A percentile compares a stretch with the other conserved stretches of the same genome.
Conservation (phyloP, 1,140 invertebrate genomes). For the Aethina tumida region DNA sequence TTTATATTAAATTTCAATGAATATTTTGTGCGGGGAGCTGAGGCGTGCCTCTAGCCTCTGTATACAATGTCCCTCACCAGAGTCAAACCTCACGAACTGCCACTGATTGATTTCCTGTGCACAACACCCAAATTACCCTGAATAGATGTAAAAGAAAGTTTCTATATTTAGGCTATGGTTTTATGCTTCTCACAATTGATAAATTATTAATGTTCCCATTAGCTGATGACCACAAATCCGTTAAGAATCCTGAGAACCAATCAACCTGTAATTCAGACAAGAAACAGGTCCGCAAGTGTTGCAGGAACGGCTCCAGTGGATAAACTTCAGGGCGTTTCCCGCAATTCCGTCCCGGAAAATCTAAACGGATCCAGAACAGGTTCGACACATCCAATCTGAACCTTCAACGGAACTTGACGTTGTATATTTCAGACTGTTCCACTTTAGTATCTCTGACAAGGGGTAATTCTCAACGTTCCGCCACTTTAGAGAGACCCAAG, state of each 20-base stretch:
- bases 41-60: no score
- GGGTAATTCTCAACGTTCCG: no score
- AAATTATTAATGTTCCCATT: slow-evolving; percentile 12
- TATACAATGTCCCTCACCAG: no score
- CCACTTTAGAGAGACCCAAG: slow-evolving; percentile 20
- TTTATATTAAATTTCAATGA: no score
- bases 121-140: no score
- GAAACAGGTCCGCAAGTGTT: slow-evolving; percentile 28
- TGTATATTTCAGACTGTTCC: background rate
- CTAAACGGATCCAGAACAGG: slow-evolving; percentile 24
- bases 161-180: no score
- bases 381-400: slow-evolving; percentile 6
- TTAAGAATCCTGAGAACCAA: slow-evolving; percentile 60
- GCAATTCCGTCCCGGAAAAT: slow-evolving; percentile 27
- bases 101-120: no score
- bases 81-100: no score
- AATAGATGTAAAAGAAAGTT: no score
- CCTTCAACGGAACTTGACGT: background rate
- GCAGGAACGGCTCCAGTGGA: slow-evolving; percentile 22
- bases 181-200: background rate
- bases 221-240: slow-evolving; percentile 48
- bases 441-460: background rate
- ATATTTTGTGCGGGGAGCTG: no score
- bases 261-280: slow-evolving; percentile 43
- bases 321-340: slow-evolving; percentile 15